These are phyloP conservation scores for Strix aluco DNA, from an alignment of 2,113 vertebrate species.

Conservation along the genomic window DNA sequence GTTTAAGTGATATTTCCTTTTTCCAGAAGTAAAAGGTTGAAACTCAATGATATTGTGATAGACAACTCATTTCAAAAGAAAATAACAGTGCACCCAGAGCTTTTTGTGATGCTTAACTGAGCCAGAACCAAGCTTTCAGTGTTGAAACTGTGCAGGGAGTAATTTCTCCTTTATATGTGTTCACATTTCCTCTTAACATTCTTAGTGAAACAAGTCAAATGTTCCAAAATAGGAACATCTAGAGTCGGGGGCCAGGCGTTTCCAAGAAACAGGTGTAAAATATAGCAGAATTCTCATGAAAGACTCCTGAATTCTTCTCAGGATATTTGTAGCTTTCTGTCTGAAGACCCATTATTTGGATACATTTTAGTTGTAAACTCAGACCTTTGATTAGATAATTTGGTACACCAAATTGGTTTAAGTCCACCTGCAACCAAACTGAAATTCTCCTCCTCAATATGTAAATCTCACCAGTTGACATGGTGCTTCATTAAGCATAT, in stretches of 20 bases:
- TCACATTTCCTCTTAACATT: neutral
- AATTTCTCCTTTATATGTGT: neutral
- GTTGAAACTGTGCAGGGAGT: neutral
- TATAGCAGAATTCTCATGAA: neutral
- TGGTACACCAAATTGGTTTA: neutral
- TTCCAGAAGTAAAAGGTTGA: neutral
- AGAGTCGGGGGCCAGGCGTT: neutral
- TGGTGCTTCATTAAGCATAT: neutral
- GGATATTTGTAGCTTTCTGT: neutral
- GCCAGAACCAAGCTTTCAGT: constrained; percentile 19
- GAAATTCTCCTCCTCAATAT: neutral
- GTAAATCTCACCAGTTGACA: neutral
- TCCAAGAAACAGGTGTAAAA: neutral
- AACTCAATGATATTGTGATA: neutral
- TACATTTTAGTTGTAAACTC: neutral
- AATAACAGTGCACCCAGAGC: neutral
- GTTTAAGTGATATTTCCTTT: constrained; percentile 6
- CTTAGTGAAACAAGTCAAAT: constrained; percentile 1
- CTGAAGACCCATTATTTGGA: neutral
- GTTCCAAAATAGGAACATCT: neutral
- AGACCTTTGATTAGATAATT: neutral
- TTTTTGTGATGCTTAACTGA: constrained; percentile 17
- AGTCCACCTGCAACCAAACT: neutral
- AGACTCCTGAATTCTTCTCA: neutral
- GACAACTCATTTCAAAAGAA: constrained; percentile 31